Percentiles rank a stretch among this genome's conserved stretches.
Conservation (phyloP, 35 echinoderm and acorn worm species). For the Strongylocentrotus purpuratus region DNA sequence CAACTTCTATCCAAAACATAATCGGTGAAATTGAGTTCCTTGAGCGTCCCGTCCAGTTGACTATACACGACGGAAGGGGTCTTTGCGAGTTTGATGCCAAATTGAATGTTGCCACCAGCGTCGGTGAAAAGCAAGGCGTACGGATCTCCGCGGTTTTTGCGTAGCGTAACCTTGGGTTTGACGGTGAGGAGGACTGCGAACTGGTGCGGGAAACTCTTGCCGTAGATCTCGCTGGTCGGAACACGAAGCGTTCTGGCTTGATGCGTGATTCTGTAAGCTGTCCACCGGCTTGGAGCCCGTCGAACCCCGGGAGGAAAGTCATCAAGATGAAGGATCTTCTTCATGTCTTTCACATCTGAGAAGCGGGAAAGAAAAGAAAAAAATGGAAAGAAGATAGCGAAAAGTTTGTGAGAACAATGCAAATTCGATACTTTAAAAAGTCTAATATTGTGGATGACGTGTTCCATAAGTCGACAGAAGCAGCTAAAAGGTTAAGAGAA, state of each 20-base stretch:
- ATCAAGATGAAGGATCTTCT: constrained; percentile 29
- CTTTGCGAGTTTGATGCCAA: constrained; percentile 57
- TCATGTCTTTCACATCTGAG: constrained; percentile 59
- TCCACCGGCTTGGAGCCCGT: constrained; percentile 42
- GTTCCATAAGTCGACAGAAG: no score
- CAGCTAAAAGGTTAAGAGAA: no score
- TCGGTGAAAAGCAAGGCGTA: constrained; percentile 63
- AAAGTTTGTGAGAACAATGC: background rate
- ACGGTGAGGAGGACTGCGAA: constrained; percentile 71
- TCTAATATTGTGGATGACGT: no score
- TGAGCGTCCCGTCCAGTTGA: background rate
- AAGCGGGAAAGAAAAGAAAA: background rate
- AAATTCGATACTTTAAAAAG: background rate
- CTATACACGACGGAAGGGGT: constrained; percentile 62
- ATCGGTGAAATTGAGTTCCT: constrained; percentile 39
- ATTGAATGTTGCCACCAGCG: constrained; percentile 39
- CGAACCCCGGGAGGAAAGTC: constrained; percentile 47
- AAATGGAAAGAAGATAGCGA: background rate
- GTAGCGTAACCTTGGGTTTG: constrained; percentile 32
- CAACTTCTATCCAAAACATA: constrained; percentile 63
- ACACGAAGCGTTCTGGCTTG: constrained; percentile 43
- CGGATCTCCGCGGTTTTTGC: constrained; percentile 33
- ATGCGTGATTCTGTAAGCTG: constrained; percentile 31
- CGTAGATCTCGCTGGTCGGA: constrained; percentile 55
- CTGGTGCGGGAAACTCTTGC: constrained; percentile 55